Evolutionary conservation across 2,888 invertebrate genomes (phyloP).

Genomic region (Thymelicus acteon): DNA sequence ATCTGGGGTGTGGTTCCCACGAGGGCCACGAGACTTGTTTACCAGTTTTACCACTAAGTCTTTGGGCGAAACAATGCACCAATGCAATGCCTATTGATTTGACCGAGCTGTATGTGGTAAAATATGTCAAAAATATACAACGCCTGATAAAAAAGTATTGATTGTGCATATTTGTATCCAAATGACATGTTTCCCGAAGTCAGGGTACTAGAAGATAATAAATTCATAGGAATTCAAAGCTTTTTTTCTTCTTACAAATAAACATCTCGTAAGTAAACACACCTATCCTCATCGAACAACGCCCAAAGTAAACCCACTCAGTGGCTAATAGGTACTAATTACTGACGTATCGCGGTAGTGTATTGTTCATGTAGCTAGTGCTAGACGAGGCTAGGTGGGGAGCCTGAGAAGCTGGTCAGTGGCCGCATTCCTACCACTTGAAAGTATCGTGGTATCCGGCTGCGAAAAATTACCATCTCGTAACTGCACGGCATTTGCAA

Average conservation of each 20-base stretch:
- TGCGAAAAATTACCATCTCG: conserved; percentile 76
- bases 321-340: conserved; percentile 29
- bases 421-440: conserved; percentile 82
- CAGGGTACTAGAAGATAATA: too few species aligned
- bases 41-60: too few species aligned
- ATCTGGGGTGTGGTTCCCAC: too few species aligned
- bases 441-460: conserved; percentile 82
- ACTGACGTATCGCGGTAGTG: conserved; percentile 35
- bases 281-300: not conserved
- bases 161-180: too few species aligned
- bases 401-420: conserved; percentile 73
- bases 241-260: not conserved
- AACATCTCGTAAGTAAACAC: conserved; percentile 3
- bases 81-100: too few species aligned
- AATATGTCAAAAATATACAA: too few species aligned
- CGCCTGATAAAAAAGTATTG: too few species aligned
- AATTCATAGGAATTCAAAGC: too few species aligned
- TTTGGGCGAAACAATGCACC: too few species aligned
- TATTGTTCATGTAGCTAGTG: conserved; percentile 36
- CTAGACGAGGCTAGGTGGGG: conserved; percentile 61
- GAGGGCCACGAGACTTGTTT: too few species aligned
- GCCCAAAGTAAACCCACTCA: conserved; percentile 11
- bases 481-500: conserved; percentile 52
- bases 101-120: too few species aligned
- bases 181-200: too few species aligned